These are phyloP conservation scores for Marmota flaviventris DNA, from an alignment of 2,113 vertebrate genomes.

Conservation along the genomic window DNA sequence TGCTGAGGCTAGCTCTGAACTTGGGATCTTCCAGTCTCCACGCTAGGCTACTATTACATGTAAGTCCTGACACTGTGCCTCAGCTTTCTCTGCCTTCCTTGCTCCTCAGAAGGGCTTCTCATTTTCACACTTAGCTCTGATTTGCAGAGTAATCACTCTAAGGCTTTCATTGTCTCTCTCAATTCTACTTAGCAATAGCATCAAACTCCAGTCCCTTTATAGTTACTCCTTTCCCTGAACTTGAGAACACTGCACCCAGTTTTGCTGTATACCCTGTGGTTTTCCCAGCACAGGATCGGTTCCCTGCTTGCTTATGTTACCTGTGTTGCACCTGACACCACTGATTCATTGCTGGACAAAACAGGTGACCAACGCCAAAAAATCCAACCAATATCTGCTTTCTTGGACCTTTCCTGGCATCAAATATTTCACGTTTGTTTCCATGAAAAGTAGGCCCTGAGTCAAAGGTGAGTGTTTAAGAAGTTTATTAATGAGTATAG, in stretches of 20 bases:
- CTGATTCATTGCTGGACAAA: not conserved
- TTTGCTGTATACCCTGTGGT: not conserved
- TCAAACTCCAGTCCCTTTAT: not conserved
- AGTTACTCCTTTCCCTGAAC: not conserved
- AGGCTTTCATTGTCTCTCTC: not conserved
- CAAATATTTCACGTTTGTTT: not conserved
- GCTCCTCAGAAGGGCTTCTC: not conserved
- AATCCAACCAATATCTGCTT: not conserved
- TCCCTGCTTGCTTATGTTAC: not conserved
- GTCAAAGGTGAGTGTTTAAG: not conserved
- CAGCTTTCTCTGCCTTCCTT: constrained; percentile 43
- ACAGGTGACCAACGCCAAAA: not conserved
- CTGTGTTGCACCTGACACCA: not conserved
- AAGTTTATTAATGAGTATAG: too few species aligned
- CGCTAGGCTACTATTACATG: not conserved
- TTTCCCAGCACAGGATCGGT: not conserved
- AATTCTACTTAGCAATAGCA: not conserved
- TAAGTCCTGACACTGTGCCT: not conserved
- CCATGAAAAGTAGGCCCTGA: not conserved
- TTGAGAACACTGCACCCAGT: not conserved
- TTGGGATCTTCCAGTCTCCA: too few species aligned
- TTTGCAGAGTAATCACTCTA: not conserved
- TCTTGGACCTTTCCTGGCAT: not conserved
- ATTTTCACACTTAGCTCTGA: not conserved
- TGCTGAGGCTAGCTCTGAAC: too few species aligned